Percentiles rank a stretch among this genome's conserved stretches.
Conservation (phyloP, 2,888 invertebrate species). For the Dasysyrphus tricinctus region DNA sequence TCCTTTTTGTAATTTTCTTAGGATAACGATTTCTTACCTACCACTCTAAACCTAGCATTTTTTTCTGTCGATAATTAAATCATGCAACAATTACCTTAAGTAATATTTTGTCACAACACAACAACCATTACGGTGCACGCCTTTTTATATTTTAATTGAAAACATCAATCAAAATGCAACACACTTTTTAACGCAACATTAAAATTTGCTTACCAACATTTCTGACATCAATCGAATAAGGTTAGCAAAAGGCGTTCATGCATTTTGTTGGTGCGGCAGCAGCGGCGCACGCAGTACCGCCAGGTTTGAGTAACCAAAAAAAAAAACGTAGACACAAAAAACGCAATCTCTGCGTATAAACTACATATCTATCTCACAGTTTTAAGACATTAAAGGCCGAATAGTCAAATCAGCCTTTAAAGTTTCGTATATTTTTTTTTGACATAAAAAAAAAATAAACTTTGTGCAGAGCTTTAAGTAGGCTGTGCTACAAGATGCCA, state of each 20-base stretch:
- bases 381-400: slow-evolving; percentile 36
- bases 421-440: background rate
- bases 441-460: slow-evolving; percentile 22
- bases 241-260: slow-evolving; percentile 36
- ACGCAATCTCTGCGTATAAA: slow-evolving; percentile 47
- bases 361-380: slow-evolving; percentile 42
- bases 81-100: slow-evolving; percentile 8
- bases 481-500: slow-evolving; percentile 14
- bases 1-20: background rate
- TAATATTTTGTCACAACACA: slow-evolving; percentile 31
- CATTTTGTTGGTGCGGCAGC: background rate
- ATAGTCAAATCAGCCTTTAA: slow-evolving; percentile 41
- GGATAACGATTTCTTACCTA: background rate
- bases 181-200: slow-evolving; percentile 26
- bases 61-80: background rate
- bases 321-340: background rate
- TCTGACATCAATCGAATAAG: slow-evolving; percentile 31
- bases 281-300: background rate
- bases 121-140: slow-evolving; percentile 45
- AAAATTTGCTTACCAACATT: slow-evolving; percentile 26
- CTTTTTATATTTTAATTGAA: slow-evolving; percentile 52
- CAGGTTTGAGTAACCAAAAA: slow-evolving; percentile 6
- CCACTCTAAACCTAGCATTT: background rate
- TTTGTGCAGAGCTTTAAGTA: slow-evolving; percentile 26
- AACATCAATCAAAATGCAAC: slow-evolving; percentile 59